Evolutionary conservation across 2,113 vertebrate species (phyloP), one percentile per base, ranked within the genome.

Genomic region (Sinocyclocheilus grahami): DNA sequence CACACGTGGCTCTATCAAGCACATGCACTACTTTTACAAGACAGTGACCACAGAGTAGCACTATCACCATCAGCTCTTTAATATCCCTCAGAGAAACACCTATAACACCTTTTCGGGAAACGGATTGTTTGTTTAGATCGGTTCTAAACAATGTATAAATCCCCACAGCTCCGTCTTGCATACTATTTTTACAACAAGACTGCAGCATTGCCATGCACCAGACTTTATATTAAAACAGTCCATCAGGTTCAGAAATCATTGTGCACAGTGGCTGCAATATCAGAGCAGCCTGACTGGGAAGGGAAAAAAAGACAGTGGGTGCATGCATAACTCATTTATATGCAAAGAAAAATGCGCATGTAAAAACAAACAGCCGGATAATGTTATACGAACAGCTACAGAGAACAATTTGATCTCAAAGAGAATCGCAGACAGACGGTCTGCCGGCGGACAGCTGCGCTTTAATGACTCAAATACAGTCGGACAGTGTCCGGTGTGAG

Each of bases 1-100:
- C 84, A 92, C 94, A 95, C 94, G 93, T 94, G 94, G 93, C 90
- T 93, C 75, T 90, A 62, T 67, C 74, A 78, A 82, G 69, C 82
- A 84, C 82, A 84, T 84, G 69, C 72, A 78, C 72, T 82, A 78
- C 77, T 69, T 86, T 72, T 77, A 65, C 82, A 63, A 78, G 78
- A 69, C 76, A 27, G 67, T 51, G 62, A 55, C 67, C 30, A 65
- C 6, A n/a, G 27, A 53, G 80, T 8, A 22, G 69, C 82, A 42
- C 53, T 84, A 30, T 74, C 48, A 11, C 82, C 51, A 72, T n/a
- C 18, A 24, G 30, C 51, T 16, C 60, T 13, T 51, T 20, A 6
- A 30, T 48, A 37, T 51, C 53, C 48, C 18, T 14, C 11, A 22
- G 46, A 58, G 65, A 9, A 84, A 60, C 11, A 1, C 51, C 11